A percentile compares a stretch with the other conserved stretches of the same genome.
Evolutionary conservation across 2,113 vertebrate species (phyloP).

Genomic region (Dipodomys stephensi): DNA sequence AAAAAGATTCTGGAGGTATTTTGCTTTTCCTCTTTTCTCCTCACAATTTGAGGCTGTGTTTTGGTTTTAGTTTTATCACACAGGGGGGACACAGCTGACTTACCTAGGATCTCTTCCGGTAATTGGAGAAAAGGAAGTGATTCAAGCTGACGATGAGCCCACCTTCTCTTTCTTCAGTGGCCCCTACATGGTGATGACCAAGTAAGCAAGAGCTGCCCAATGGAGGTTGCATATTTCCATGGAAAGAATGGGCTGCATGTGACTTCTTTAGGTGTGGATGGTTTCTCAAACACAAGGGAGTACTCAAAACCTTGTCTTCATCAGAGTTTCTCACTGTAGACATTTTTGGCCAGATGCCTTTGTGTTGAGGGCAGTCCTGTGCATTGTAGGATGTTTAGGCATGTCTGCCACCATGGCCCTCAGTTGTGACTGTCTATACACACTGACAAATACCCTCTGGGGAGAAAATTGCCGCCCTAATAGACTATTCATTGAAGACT

Average conservation of each 20-base stretch:
- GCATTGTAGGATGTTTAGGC: not conserved
- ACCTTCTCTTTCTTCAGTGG: slow-evolving; percentile 88
- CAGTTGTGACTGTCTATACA: not conserved
- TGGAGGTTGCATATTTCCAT: not conserved
- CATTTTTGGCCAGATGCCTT: not conserved
- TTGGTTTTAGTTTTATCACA: slow-evolving; percentile 87
- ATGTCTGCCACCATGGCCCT: too few species aligned
- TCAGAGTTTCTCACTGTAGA: not conserved
- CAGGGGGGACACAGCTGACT: slow-evolving; percentile 80
- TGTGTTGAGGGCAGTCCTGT: not conserved
- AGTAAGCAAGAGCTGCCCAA: slow-evolving; percentile 84
- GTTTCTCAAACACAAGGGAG: not conserved
- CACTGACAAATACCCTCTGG: not conserved
- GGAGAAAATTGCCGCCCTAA: not conserved
- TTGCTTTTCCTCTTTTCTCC: slow-evolving; percentile 17
- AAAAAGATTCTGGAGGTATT: not conserved
- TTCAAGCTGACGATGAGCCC: slow-evolving; percentile 89
- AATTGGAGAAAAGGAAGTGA: slow-evolving; percentile 88
- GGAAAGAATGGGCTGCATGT: not conserved
- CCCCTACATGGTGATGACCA: slow-evolving; percentile 90
- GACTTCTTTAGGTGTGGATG: not conserved
- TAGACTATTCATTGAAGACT: not conserved
- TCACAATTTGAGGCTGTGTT: slow-evolving; percentile 29
- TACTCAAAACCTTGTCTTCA: not conserved
- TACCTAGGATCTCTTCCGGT: slow-evolving; percentile 89